These are phyloP conservation scores for Nycticorax nycticorax DNA, from an alignment of 2,113 vertebrate species.

Conservation along the genomic window DNA sequence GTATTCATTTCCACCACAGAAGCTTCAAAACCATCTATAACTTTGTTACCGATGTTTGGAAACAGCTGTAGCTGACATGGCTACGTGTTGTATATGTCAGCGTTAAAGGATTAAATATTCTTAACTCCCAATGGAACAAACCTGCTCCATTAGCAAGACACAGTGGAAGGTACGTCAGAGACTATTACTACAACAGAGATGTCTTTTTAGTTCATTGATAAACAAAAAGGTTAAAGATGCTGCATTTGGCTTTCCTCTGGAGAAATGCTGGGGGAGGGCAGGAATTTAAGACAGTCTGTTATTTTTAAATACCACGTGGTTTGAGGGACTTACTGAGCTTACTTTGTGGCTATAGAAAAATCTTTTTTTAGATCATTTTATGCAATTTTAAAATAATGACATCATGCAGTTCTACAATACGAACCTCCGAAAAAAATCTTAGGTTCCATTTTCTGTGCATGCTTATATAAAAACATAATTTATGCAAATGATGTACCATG, in stretches of 20 bases:
- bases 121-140: slow-evolving; percentile 64
- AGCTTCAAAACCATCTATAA: slow-evolving; percentile 82
- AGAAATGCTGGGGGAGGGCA: neutral
- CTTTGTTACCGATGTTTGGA: slow-evolving; percentile 83
- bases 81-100: slow-evolving; percentile 72
- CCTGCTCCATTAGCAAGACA: slow-evolving; percentile 52
- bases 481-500: neutral
- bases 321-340: neutral
- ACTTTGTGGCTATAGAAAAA: neutral
- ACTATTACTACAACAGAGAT: neutral
- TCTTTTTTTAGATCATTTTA: neutral
- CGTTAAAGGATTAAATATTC: slow-evolving; percentile 76
- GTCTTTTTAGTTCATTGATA: slow-evolving; percentile 32
- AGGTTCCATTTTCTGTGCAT: neutral
- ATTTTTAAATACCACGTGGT: neutral
- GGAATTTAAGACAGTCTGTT: neutral
- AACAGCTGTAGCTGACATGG: slow-evolving; percentile 83
- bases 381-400: neutral
- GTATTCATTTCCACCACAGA: slow-evolving; percentile 78
- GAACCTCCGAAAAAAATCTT: neutral
- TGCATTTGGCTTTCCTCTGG: neutral
- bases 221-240: slow-evolving; percentile 39
- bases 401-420: neutral
- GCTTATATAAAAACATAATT: neutral
- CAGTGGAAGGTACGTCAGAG: slow-evolving; percentile 17